A percentile compares a stretch with the other conserved stretches of the same genome.
Evolutionary conservation across 2,113 vertebrate species (phyloP).

Genomic region (Mormyrus lacerda): DNA sequence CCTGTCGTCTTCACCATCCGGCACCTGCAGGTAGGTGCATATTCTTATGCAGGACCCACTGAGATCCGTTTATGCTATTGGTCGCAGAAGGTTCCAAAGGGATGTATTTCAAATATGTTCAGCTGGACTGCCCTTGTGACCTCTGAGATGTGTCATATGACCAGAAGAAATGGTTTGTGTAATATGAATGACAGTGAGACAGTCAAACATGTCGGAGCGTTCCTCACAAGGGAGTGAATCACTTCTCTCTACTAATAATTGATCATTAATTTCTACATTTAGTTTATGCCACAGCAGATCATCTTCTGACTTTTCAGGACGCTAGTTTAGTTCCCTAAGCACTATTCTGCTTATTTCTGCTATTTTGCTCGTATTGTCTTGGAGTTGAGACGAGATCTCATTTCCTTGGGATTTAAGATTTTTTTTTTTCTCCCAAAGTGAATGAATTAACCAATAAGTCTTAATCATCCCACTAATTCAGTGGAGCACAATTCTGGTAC

Average conservation of each 20-base stretch:
- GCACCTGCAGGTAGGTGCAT: constrained; percentile 79
- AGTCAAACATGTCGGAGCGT: not conserved
- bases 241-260: not conserved
- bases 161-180: not conserved
- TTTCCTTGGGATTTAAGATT: not conserved
- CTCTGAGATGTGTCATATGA: not conserved
- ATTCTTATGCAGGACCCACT: not conserved
- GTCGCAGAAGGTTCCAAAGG: not conserved
- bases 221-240: not conserved
- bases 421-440: not conserved
- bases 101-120: not conserved
- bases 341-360: not conserved
- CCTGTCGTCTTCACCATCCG: constrained; percentile 91
- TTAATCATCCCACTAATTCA: not conserved
- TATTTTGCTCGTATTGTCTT: not conserved
- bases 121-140: not conserved
- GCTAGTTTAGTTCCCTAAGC: not conserved
- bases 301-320: not conserved
- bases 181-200: not conserved
- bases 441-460: not conserved
- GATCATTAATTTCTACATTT: not conserved
- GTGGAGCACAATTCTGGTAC: not conserved
- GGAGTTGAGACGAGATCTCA: not conserved
- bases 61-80: not conserved
- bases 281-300: not conserved